Evolutionary conservation across 2,797 vertebrate species (phyloP), one percentile per base, ranked within the genome.

Genomic region (Aplochiton taeniatus): DNA sequence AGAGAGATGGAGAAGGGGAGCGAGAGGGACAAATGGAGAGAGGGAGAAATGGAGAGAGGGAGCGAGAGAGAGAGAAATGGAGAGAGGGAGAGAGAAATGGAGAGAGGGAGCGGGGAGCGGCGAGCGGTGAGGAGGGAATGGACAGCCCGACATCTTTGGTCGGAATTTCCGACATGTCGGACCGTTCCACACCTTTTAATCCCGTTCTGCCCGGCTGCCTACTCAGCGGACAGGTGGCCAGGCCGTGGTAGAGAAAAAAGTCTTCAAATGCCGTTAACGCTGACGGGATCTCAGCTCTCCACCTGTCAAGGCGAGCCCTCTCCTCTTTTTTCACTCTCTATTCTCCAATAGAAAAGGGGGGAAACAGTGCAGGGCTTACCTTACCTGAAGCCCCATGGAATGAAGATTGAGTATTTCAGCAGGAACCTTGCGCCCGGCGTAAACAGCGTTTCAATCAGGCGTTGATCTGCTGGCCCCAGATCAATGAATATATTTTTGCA

Each of bases 371-470:
- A 64, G 65, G 47, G 56, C 43, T 70, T 70, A 77, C 18, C 56
- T 31, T 31, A 31, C 31, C 61, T 69, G 59, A 12, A 4, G 43
- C 75, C 63, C 63, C 46, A 58, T 49, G 42, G 18, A 64, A 64
- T 2, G 58, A 31, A 61, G 66, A 41, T 41, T 12, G 19, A 56
- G 54, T 8, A 9, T 42, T 41, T 8, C 68, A 68, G 73, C 49
- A 16, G 20, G 71, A 71, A 48, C 66, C 64, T 68, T 1, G 14
- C 61, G 58, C 68, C 31, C 65, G 19, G 52, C 59, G 48, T 66
- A 74, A 61, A 74, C 11, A 63, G 66, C 70, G 81, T 81, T 82
- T 81, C 74, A 72, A 79, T 81, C 70, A 70, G 49, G 57, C 51
- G 60, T 14, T 49, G 12, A 9, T 16, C 14, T 4, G 2, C 16